Evolutionary conservation across 2,797 vertebrate species (phyloP), one percentile per base, ranked within the genome.

Genomic region (Hyperoplus immaculatus): DNA sequence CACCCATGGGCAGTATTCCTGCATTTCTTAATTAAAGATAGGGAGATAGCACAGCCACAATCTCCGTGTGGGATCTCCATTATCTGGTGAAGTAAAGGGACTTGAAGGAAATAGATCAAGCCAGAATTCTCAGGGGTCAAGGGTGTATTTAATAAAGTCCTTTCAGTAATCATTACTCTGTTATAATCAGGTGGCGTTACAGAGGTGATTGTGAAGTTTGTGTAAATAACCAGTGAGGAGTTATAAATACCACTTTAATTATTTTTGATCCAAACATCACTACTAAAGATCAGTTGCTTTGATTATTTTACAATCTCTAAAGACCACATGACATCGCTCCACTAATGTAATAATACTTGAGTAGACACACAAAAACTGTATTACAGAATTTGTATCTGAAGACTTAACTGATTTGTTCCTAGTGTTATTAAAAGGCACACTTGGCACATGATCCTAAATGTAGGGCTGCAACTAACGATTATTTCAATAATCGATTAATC

Each of bases 11-110:
- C 80, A 78, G 85, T 90, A 87, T 84, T 86, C 86, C 89, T 88
- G 91, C 92, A 85, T 92, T 94, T 93, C 90, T 94, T 95, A 95
- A 95, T 96, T 95, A 96, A 96, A 96, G 95, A 95, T 95, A 65
- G 77, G 65, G 76, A 85, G 94, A 96, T 95, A 95, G 75, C 63
- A 42, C 55, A 16, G 84, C 55, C 46, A 59, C 82, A 79, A 91
- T 92, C 89, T 87, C 74, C 58, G 77, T 39, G 51, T 76, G 76
- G 77, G 81, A 94, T 91, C 89, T 81, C 74, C 72, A 74, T 86
- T 88, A 88, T 87, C 71, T 72, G 83, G 65, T 65, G 75, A 81
- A 80, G 75, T 85, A 89, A 92, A 92, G 77, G 77, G 78, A 92
- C 85, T 82, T 58, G 43, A 80, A 88, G 89, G 89, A 86, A 90